Conservation (phyloP, 2,113 vertebrate species). For the Amia ocellicauda region DNA sequence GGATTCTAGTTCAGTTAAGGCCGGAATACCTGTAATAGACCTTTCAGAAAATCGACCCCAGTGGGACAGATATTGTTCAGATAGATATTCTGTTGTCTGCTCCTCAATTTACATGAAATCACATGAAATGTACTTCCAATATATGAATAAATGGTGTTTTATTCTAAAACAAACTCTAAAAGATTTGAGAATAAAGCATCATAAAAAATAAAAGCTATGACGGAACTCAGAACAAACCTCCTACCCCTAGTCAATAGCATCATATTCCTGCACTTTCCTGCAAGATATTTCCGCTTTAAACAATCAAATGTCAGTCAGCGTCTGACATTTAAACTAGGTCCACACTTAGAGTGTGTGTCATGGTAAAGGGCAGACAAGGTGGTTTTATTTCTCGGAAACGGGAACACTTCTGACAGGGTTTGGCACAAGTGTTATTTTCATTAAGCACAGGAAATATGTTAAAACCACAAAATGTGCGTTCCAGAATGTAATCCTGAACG, state of each 20-base stretch:
- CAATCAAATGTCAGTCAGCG: conserved; percentile 18
- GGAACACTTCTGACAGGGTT: conserved; percentile 6
- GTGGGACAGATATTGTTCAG: not conserved
- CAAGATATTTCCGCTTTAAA: conserved; percentile 9
- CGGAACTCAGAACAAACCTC: not conserved
- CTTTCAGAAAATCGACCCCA: not conserved
- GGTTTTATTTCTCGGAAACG: conserved; percentile 3
- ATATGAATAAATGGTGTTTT: not conserved
- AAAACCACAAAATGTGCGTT: not conserved
- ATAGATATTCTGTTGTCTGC: no score
- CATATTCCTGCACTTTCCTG: not conserved
- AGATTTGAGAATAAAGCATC: no score
- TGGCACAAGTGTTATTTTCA: conserved; percentile 11
- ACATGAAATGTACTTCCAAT: not conserved
- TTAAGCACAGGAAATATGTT: conserved; percentile 7
- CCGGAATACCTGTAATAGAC: not conserved
- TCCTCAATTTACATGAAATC: no score
- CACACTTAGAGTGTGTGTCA: conserved; percentile 12
- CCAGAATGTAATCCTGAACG: not conserved
- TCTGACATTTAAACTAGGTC: conserved; percentile 17
- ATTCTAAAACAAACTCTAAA: no score
- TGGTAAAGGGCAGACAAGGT: conserved; percentile 16
- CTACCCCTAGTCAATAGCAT: not conserved
- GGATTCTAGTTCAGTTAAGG: not conserved
- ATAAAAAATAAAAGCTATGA: no score